Evolutionary conservation across 2,797 vertebrate species (phyloP).

Genomic region (Notolabrus celidotus): DNA sequence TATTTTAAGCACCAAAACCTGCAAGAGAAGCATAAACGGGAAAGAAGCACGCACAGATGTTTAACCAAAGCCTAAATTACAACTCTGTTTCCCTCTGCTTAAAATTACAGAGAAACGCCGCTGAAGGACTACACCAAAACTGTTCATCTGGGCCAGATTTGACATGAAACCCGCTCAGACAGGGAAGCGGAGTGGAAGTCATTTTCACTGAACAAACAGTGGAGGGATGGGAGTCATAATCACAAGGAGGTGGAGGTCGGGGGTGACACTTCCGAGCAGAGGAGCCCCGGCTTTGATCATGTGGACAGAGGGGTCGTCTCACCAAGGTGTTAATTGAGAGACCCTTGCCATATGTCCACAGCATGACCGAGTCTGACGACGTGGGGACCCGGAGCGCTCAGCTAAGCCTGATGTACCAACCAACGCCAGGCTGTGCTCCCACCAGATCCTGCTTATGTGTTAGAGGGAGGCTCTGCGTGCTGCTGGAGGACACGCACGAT

Average conservation of each 20-base stretch:
- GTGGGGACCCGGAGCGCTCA: slow-evolving; percentile 4
- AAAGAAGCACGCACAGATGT: slow-evolving; percentile 61
- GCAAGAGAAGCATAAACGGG: slow-evolving; percentile 37
- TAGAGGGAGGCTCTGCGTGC: slow-evolving; percentile 20
- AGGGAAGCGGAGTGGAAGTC: slow-evolving; percentile 76
- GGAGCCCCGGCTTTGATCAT: slow-evolving; percentile 76
- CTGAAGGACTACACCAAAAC: slow-evolving; percentile 16
- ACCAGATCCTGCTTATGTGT: slow-evolving; percentile 46
- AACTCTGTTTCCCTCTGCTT: slow-evolving; percentile 32
- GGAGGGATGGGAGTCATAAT: slow-evolving; percentile 55
- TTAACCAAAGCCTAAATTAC: slow-evolving; percentile 61
- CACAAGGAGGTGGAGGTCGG: slow-evolving; percentile 46
- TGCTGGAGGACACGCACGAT: slow-evolving; percentile 28
- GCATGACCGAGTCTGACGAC: not conserved
- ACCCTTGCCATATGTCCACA: slow-evolving; percentile 70
- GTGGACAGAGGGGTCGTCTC: slow-evolving; percentile 69
- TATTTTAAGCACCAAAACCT: slow-evolving; percentile 57
- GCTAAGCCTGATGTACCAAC: slow-evolving; percentile 66
- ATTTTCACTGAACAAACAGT: slow-evolving; percentile 78
- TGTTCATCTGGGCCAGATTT: slow-evolving; percentile 37
- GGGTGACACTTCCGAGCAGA: slow-evolving; percentile 50
- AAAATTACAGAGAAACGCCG: slow-evolving; percentile 70
- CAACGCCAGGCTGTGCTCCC: slow-evolving; percentile 42
- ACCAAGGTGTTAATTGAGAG: slow-evolving; percentile 75
- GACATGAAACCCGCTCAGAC: slow-evolving; percentile 65